A percentile compares a stretch with the other conserved stretches of the same genome.
phyloP scores from a whole-genome alignment of 2,113 vertebrate species.

The Scomber japonicus region DNA sequence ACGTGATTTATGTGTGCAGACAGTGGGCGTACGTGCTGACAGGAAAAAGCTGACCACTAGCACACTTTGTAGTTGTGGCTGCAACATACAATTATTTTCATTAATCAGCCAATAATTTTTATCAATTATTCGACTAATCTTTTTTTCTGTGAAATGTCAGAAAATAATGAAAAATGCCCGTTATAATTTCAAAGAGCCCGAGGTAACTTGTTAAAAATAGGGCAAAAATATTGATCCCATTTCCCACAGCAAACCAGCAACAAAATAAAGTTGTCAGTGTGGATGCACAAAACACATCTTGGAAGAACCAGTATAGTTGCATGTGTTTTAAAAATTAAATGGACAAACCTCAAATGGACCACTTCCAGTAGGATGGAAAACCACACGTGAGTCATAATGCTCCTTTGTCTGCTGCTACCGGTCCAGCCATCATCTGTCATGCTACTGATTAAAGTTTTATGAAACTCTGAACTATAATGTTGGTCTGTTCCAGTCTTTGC shows the following conservation, averaged over 20 bases:
- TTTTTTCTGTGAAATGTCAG: no score
- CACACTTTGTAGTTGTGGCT: no score
- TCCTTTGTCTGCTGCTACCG: slow-evolving; percentile 15
- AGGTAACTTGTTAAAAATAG: no score
- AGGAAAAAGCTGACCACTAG: not conserved
- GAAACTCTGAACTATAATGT: slow-evolving; percentile 6
- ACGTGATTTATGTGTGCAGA: not conserved
- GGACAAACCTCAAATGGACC: not conserved
- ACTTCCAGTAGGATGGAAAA: not conserved
- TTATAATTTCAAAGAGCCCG: no score
- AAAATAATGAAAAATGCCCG: no score
- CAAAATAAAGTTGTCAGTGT: no score
- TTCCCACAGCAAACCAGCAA: no score
- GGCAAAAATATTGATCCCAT: no score
- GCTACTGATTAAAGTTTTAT: slow-evolving; percentile 39
- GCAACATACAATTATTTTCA: no score
- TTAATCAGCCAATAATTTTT: no score
- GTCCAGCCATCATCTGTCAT: slow-evolving; percentile 30
- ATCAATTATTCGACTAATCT: no score
- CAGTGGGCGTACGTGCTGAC: not conserved
- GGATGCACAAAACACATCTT: not conserved
- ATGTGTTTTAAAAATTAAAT: not conserved
- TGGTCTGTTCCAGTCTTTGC: slow-evolving; percentile 17
- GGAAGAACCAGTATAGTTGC: not conserved
- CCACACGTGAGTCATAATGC: slow-evolving; percentile 1